phyloP scores from a whole-genome alignment of 2,113 vertebrate species.

The Castor canadensis region DNA sequence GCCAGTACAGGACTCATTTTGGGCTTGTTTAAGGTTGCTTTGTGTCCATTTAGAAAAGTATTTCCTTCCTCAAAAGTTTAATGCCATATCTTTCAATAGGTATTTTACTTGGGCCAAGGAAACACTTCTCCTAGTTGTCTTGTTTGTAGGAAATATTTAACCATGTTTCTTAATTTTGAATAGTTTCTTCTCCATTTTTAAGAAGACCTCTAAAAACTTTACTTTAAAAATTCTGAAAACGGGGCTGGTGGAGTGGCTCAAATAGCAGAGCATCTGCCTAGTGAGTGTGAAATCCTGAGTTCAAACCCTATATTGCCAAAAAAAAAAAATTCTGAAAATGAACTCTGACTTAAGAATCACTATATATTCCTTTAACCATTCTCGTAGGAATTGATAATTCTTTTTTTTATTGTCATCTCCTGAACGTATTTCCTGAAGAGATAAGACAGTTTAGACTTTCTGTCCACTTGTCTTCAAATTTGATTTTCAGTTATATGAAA shows the following conservation, averaged over 20 bases:
- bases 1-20: neutral
- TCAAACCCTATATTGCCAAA: no score
- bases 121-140: conserved; percentile 9
- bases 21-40: neutral
- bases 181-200: neutral
- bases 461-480: neutral
- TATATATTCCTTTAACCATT: neutral
- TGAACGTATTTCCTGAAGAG: conserved; percentile 16
- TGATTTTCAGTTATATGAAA: neutral
- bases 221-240: conserved; percentile 51
- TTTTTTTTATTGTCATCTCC: neutral
- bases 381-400: neutral
- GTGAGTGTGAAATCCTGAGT: no score
- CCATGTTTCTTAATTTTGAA: neutral
- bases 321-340: no score
- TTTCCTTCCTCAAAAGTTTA: neutral
- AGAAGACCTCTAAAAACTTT: neutral
- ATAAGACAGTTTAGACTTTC: neutral
- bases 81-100: neutral
- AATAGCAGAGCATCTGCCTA: no score
- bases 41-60: neutral
- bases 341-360: neutral
- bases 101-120: neutral
- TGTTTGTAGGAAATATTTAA: conserved; percentile 31
- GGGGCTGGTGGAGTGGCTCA: no score